A percentile compares a stretch with the other conserved stretches of the same genome.
These are phyloP conservation scores for Mus spretus DNA, from an alignment of 2,797 vertebrate genomes.

Conservation along the genomic window DNA sequence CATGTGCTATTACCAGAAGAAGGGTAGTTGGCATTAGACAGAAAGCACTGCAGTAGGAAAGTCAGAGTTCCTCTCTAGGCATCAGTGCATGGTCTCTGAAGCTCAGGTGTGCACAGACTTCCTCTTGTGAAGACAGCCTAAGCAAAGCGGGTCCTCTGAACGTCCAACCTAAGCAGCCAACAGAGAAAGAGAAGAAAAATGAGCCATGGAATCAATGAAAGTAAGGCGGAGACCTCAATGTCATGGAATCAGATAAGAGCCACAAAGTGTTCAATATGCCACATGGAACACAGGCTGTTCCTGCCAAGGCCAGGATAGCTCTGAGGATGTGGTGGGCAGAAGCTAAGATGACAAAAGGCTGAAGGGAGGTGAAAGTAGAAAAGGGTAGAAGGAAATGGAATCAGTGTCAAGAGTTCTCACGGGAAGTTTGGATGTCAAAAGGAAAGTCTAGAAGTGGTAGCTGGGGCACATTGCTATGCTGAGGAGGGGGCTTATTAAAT, in stretches of 20 bases:
- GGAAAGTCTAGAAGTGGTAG: background rate
- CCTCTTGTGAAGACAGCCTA: background rate
- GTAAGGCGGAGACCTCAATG: background rate
- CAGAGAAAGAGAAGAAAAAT: background rate
- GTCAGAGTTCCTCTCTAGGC: background rate
- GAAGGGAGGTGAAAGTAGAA: background rate
- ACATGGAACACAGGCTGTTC: background rate
- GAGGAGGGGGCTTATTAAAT: conserved; percentile 31
- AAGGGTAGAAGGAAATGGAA: background rate
- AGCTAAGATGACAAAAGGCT: background rate
- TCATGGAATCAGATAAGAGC: background rate
- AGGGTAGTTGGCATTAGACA: background rate
- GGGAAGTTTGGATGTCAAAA: background rate
- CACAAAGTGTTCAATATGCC: background rate
- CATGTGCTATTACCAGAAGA: background rate
- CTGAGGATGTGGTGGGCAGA: background rate
- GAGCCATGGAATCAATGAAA: background rate
- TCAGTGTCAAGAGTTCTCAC: background rate
- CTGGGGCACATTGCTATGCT: background rate
- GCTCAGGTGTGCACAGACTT: background rate
- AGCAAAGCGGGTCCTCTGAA: background rate
- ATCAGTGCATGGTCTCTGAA: background rate
- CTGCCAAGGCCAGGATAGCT: background rate
- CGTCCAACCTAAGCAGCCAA: background rate
- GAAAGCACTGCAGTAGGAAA: conserved; percentile 11